Evolutionary conservation across 2,888 invertebrate species (phyloP), one percentile per base, ranked within the genome.

Genomic region (Macaria notata): DNA sequence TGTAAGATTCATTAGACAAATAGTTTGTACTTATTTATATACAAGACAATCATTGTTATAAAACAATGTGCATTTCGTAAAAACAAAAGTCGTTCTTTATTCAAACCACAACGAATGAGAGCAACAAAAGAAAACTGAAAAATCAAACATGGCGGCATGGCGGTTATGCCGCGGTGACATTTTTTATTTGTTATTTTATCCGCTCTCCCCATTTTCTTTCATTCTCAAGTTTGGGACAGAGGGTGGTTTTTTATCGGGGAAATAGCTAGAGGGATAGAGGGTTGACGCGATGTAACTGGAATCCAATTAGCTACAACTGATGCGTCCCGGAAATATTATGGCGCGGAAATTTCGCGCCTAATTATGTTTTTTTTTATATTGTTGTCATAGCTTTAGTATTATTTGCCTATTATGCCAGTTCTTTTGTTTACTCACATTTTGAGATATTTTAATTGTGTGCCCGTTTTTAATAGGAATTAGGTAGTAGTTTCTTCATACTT

Each of bases 221-320:
- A n/a, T n/a, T n/a, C n/a, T n/a, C 63, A 70, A 63, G 68, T 68
- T 68, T 66, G 67, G 69, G 70, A 70, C 61, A 68, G 66, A 67
- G 72, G 74, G 78, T 69, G 71, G 67, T 39, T 61, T 65, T 64
- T 70, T 75, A 73, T 74, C 65, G 62, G 63, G 48, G 66, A 66
- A 63, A 62, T 57, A 64, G 67, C 68, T 68, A 66, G 19, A 19
- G 2, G 19, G 71, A 71, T 64, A 67, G 68, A 68, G 68, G 71
- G 71, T 55, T 67, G 73, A 70, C 73, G 75, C 74, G 76, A 75
- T 80, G 83, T 82, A 83, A 84, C 76, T 69, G 70, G 83, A 85
- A 73, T 76, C 84, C 85, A 84, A 84, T 84, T 85, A 85, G 81
- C 66, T 64, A 19, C 69, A 63, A 66, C 67, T 64, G 62, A 56